Percentiles rank a stretch among this genome's conserved stretches.
These are phyloP conservation scores for Agrotis puta DNA, from an alignment of 2,888 invertebrate genomes.

Conservation along the genomic window DNA sequence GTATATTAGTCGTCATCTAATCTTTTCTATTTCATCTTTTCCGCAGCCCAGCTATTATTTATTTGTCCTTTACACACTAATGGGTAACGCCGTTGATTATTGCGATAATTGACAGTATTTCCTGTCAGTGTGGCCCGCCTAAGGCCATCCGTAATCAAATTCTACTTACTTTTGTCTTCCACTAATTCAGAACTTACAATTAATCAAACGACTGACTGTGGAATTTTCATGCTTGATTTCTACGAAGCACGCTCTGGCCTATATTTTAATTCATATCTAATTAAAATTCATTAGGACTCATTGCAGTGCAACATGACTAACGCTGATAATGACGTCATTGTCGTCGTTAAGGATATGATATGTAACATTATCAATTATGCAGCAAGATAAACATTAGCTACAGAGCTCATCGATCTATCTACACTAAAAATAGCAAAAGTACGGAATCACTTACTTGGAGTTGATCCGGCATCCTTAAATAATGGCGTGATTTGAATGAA, in stretches of 20 bases:
- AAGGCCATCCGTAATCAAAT: background rate
- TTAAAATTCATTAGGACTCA: constrained; percentile 40
- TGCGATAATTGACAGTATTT: no score
- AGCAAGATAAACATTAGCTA: background rate
- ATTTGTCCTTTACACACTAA: no score
- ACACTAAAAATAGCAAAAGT: no score
- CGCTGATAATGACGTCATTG: constrained; percentile 6
- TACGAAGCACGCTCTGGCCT: constrained; percentile 3
- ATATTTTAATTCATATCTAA: constrained; percentile 38
- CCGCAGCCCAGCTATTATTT: no score
- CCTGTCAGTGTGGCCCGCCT: no score
- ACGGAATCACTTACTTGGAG: no score
- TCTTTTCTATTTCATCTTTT: no score
- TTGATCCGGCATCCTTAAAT: no score
- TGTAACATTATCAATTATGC: constrained; percentile 5
- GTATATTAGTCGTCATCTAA: no score
- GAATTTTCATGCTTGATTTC: constrained; percentile 14
- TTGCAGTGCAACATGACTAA: constrained; percentile 39
- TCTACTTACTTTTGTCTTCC: background rate
- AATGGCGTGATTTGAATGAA: no score
- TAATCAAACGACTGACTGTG: background rate
- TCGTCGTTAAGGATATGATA: constrained; percentile 1
- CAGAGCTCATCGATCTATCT: background rate
- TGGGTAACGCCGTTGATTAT: no score
- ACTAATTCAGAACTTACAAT: background rate